phyloP scores from a whole-genome alignment of 2,113 vertebrate genomes.

The Thermophis baileyi region DNA sequence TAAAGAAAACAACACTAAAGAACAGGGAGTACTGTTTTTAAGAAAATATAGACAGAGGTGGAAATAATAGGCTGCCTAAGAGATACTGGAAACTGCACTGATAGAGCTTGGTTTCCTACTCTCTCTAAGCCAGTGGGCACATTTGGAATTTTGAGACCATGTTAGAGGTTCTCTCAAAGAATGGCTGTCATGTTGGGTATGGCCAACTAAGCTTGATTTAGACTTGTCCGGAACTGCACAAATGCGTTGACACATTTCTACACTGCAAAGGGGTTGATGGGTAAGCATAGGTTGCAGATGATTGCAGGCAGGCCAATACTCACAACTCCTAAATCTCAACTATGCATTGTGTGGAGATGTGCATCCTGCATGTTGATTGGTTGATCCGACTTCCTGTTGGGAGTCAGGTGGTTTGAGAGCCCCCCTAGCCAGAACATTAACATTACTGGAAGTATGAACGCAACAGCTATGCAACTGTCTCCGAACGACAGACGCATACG shows the following conservation, averaged over 20 bases:
- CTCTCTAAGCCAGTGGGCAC: neutral
- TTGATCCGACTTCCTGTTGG: neutral
- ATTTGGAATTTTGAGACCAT: neutral
- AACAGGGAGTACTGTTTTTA: neutral
- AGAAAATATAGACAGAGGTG: neutral
- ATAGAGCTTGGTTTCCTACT: neutral
- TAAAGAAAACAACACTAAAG: neutral
- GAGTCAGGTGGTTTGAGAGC: neutral
- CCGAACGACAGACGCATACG: no score
- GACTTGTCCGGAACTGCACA: neutral
- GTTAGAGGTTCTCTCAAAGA: neutral
- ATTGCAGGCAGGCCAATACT: neutral
- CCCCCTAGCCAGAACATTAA: neutral
- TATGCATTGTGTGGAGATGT: neutral
- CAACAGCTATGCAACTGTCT: no score
- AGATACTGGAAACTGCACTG: neutral
- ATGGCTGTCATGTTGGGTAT: neutral
- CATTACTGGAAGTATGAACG: neutral
- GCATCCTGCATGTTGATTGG: neutral
- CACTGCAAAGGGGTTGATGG: neutral
- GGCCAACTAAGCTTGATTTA: neutral
- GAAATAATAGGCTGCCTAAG: neutral
- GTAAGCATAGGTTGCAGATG: neutral
- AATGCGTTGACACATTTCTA: neutral
- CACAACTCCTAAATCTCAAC: neutral